Conservation (phyloP, 2,797 vertebrate species). For the Galagoides demidoff region DNA sequence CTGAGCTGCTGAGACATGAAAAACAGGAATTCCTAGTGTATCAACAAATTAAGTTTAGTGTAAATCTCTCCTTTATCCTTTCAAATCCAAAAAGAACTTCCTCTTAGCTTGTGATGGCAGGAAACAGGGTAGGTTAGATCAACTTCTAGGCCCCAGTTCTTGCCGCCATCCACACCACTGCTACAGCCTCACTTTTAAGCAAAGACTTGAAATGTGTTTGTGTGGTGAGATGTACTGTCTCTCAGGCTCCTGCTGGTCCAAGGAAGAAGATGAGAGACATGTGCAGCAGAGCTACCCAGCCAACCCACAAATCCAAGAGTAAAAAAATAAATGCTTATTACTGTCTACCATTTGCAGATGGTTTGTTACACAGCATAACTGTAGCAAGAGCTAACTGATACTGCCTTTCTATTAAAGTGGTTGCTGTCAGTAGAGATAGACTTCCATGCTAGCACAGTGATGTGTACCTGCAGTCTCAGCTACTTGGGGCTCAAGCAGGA, state of each 20-base stretch:
- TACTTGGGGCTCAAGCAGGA: background rate
- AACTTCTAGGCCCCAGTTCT: too few relatives aligned
- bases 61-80: background rate
- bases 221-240: background rate
- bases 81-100: background rate
- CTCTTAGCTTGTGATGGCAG: background rate
- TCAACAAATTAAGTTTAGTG: background rate
- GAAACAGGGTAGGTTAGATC: background rate
- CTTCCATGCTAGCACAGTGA: background rate
- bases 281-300: background rate
- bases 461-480: background rate
- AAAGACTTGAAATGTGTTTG: background rate
- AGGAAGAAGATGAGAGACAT: background rate
- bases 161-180: background rate
- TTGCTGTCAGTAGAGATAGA: background rate
- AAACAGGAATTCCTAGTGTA: background rate
- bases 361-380: background rate
- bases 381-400: background rate
- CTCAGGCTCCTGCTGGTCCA: too few relatives aligned
- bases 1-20: background rate
- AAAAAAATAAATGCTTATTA: background rate
- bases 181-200: background rate
- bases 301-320: background rate
- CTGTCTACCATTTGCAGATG: background rate
- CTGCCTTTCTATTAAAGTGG: background rate